Base-by-base conservation (phyloP, 2,113 vertebrate species). In the Eudyptes chrysolophus region DNA sequence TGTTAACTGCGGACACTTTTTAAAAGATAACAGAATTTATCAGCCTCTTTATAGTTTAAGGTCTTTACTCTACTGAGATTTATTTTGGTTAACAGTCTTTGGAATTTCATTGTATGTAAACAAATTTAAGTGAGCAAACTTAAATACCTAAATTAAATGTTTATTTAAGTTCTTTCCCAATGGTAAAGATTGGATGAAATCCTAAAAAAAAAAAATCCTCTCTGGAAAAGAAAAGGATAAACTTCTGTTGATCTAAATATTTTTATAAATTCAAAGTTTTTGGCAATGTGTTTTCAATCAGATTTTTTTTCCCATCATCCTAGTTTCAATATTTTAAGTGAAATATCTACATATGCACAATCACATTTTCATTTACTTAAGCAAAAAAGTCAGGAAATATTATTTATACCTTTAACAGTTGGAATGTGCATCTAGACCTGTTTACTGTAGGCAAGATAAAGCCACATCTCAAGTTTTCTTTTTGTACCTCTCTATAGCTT, bases 41-140 rank as follows among this genome's bases (percentile, higher is more conserved):
- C 95, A 75, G 74, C 57, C 26, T 92, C 76, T 61, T 62, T 86
- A 6, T 58, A 74, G 79, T 80, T 88, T 72, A 64, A 83, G 32
- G 16, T 88, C 72, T 88, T 72, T 62, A 86, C 48, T 61, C 57
- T 71, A 34, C 6, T 65, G 71, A 77, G 40, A 96, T 77, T 83
- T 92, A 76, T 90, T 94, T 96, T 90, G 79, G 71, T 94, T 90
- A 96, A 93, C 34, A 75, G 75, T 80, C 86, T 92, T 90, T 88
- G 88, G 68, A 90, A 94, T 94, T 11, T 71, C 48, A 71, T 17
- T 90, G 58, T 93, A 79, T 93, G 78, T 92, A 92, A 92, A 90
- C 71, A 92, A 90, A 89, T 71, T 91, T 78, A 89, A 84, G 65
- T 94, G 51, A 87, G 72, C 58, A 76, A 90, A 86, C 51, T 60